Base-by-base conservation (phyloP, 1,140 invertebrate genomes). In the Drosophila carrolli region DNA sequence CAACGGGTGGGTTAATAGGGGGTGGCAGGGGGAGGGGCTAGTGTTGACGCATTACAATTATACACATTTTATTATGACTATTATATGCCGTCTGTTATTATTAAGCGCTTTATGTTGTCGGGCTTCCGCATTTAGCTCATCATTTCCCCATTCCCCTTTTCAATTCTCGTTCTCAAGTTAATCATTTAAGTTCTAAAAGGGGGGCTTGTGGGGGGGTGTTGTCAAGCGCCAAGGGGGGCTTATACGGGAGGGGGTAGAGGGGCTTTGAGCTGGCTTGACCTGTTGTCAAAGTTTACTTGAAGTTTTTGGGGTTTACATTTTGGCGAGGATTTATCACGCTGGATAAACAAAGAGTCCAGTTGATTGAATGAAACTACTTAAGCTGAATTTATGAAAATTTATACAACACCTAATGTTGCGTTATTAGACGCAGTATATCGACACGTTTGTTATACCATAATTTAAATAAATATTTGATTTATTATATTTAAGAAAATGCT, bases 11-110 rank as follows among this genome's bases (percentile, higher is more conserved):
- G 29, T 7, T n/a, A n/a, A 10, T 37, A 6, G 19, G 14, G n/a
- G 19, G 35, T 7, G 37, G 5, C 13, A 5, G 35, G 27, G 13
- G 19, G n/a, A 38, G 46, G 11, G 11, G 10, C 35, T 9, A 5
- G 61, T 32, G 43, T 55, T 62, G 71, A 55, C 37, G 72, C 72
- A 75, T 75, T 75, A 75, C 72, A 75, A 75, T 75, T 75, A 75
- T 65, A 63, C 5, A 75, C 53, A 46, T 63, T 73, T 74, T 75
- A 55, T 74, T 75, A 55, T 56, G 59, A 75, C 62, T 55, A 55
- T 68, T 68, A 46, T 66, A 46, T 55, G 43, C 50, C 51, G 16
- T 38, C 50, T 53, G 35, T 11, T 54, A 37, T 61, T 60, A 40
- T 61, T 55, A 73, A 73, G 71, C 50, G 50, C 56, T 60, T 47